Evolutionary conservation across 2,113 vertebrate species (phyloP).

Genomic region (Antechinus flavipes): DNA sequence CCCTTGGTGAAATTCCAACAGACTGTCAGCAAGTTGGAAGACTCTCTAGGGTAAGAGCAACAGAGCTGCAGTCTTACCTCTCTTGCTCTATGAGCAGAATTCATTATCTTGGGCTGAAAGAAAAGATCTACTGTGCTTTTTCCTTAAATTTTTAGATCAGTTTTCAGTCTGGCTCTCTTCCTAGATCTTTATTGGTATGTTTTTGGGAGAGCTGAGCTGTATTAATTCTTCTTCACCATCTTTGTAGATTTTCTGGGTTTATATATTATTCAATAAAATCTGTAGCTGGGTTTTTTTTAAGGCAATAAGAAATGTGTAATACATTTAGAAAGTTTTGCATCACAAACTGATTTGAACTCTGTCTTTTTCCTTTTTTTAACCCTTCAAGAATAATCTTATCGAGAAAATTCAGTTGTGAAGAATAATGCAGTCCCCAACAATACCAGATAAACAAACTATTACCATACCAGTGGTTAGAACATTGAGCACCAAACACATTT

Average conservation of each 20-base stretch:
- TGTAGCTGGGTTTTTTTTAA: constrained; percentile 32
- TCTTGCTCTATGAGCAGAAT: neutral
- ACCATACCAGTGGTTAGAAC: constrained; percentile 23
- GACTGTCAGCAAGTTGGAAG: neutral
- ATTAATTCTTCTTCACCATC: neutral
- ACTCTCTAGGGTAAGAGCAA: neutral
- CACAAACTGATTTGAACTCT: constrained; percentile 22
- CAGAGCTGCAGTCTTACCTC: neutral
- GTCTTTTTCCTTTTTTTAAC: neutral
- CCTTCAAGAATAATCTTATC: constrained; percentile 16
- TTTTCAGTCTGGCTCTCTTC: neutral
- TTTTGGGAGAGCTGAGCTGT: neutral
- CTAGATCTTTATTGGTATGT: neutral
- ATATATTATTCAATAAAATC: neutral
- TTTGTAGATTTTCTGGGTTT: neutral
- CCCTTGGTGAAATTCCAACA: neutral
- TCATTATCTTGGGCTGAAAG: neutral
- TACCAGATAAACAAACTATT: constrained; percentile 38
- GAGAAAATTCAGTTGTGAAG: constrained; percentile 11
- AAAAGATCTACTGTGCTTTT: neutral
- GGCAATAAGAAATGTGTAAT: constrained; percentile 35
- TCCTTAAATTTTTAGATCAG: neutral
- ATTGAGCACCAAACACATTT: constrained; percentile 47
- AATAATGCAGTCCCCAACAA: constrained; percentile 3
- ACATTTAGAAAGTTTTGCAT: constrained; percentile 45